phyloP scores from a whole-genome alignment of 2,797 vertebrate genomes.

The Falco rusticolus region DNA sequence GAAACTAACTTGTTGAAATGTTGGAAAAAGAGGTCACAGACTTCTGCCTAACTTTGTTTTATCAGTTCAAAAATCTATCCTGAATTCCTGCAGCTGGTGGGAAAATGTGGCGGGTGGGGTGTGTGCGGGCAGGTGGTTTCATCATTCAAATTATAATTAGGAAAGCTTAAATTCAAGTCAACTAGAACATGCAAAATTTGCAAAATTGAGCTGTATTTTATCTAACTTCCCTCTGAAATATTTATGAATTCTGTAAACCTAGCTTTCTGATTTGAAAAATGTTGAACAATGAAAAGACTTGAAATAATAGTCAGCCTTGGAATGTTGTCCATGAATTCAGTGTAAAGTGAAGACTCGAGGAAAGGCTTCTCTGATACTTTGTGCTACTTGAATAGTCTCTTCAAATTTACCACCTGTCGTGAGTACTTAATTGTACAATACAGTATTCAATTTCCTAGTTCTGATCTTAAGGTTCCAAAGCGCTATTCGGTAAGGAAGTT shows the following conservation, averaged over 20 bases:
- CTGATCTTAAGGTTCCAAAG: constrained; percentile 17
- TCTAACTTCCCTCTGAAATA: not conserved
- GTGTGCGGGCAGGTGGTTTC: not conserved
- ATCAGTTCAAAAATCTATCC: not conserved
- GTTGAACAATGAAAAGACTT: not conserved
- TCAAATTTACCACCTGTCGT: not conserved
- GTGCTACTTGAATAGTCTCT: not conserved
- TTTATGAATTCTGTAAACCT: not conserved
- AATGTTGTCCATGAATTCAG: not conserved
- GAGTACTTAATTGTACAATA: not conserved
- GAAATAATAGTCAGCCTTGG: not conserved
- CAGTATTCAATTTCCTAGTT: not conserved
- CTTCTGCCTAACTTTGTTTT: not conserved
- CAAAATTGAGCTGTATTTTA: not conserved
- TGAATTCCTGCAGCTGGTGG: not conserved
- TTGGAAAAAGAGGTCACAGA: not conserved
- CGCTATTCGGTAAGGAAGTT: not conserved
- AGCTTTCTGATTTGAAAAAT: not conserved
- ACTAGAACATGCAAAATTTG: not conserved
- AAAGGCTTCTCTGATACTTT: not conserved
- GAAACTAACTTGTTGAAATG: not conserved
- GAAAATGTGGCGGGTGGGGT: not conserved
- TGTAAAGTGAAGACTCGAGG: not conserved
- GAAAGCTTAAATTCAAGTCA: not conserved
- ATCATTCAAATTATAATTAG: not conserved